Conservation (phyloP, 2,113 vertebrate species). For the Amblyornis subalaris region DNA sequence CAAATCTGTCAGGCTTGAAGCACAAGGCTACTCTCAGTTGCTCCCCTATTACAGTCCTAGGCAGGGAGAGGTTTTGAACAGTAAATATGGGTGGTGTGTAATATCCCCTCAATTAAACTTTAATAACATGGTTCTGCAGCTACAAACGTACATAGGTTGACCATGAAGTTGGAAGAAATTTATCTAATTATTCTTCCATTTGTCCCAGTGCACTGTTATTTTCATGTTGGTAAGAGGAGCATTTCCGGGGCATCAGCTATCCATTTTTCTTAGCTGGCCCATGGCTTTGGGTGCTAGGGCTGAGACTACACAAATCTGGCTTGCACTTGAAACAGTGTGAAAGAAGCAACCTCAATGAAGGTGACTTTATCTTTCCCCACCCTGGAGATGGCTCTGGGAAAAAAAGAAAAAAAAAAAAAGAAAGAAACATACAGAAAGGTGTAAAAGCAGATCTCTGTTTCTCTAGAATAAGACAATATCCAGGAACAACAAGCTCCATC, state of each 20-base stretch:
- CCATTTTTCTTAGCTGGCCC: neutral
- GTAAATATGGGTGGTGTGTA: neutral
- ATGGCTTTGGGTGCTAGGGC: neutral
- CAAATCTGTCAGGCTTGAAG: neutral
- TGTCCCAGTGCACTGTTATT: neutral
- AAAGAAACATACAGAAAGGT: neutral
- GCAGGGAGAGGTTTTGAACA: neutral
- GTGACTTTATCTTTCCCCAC: neutral
- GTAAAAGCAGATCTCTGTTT: neutral
- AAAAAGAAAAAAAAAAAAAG: neutral
- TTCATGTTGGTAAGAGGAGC: neutral
- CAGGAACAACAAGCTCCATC: neutral
- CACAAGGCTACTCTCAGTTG: neutral
- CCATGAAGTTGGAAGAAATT: neutral
- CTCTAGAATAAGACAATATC: neutral
- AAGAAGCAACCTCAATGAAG: neutral
- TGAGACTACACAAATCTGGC: neutral
- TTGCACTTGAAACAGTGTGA: neutral
- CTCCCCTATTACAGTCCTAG: neutral
- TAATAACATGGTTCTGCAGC: neutral
- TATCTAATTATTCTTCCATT: neutral
- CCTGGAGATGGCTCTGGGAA: neutral
- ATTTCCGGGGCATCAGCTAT: neutral
- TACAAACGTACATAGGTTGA: neutral
- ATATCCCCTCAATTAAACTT: neutral